These are phyloP conservation scores for Danaus chrysippus DNA, from an alignment of 2,888 invertebrate genomes.

Conservation along the genomic window DNA sequence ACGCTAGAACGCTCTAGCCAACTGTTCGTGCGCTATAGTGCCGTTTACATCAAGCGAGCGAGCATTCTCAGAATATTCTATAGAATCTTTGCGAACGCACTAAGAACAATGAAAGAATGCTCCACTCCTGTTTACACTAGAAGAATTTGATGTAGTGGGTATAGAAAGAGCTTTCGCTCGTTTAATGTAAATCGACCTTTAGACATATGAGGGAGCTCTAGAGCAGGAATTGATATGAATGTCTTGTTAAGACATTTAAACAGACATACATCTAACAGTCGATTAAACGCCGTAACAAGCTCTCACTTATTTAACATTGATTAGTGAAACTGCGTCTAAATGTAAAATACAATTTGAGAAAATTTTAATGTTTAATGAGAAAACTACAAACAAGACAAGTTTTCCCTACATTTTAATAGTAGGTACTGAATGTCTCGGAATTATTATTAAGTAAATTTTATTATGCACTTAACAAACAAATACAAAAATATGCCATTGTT, in stretches of 20 bases:
- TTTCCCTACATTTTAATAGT: no score
- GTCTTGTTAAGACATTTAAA: no score
- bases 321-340: no score
- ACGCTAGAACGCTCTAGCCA: constrained; percentile 16
- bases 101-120: constrained; percentile 21
- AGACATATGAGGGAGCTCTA: no score
- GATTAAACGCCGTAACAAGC: no score
- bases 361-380: not conserved
- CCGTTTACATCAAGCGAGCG: constrained; percentile 22
- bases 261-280: no score
- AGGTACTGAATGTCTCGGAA: not conserved
- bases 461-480: not conserved
- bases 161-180: no score
- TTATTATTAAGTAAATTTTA: not conserved
- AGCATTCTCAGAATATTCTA: constrained; percentile 22
- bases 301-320: no score
- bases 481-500: not conserved
- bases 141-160: constrained; percentile 24
- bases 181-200: no score
- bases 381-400: not conserved
- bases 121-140: constrained; percentile 28
- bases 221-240: no score
- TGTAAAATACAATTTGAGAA: not conserved
- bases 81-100: constrained; percentile 17
- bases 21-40: constrained; percentile 13